These are phyloP conservation scores for Cheirogaleus medius DNA, from an alignment of 2,113 vertebrate species.

Conservation along the genomic window DNA sequence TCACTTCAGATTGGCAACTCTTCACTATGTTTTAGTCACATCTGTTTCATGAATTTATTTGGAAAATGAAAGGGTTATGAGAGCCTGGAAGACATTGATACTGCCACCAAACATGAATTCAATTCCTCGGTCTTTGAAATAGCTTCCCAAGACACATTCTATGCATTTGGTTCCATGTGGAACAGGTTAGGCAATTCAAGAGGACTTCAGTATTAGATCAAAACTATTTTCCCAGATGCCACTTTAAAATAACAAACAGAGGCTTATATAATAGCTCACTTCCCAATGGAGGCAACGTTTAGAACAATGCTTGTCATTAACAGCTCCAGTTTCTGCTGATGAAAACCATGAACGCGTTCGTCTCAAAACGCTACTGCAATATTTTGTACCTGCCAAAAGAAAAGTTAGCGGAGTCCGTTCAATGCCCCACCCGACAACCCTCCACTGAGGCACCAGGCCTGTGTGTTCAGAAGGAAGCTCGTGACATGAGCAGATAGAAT, in stretches of 20 bases:
- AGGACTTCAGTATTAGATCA: background rate
- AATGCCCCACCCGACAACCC: background rate
- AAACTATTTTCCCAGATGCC: slow-evolving; percentile 2
- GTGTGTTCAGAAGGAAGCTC: background rate
- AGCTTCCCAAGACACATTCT: background rate
- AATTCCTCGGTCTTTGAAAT: background rate
- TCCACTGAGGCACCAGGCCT: background rate
- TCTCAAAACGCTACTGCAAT: background rate
- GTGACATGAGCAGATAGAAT: background rate
- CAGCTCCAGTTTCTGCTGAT: background rate
- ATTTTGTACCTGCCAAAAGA: background rate
- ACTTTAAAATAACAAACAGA: slow-evolving; percentile 35
- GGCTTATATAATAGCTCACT: background rate
- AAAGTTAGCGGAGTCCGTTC: background rate
- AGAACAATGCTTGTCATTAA: slow-evolving; percentile 6
- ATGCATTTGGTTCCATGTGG: background rate
- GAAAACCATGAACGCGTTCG: background rate
- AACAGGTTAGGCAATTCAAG: background rate
- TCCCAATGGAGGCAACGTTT: background rate
- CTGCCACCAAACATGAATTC: slow-evolving; percentile 4
- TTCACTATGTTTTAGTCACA: background rate
- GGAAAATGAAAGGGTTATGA: slow-evolving; percentile 5
- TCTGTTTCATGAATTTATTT: slow-evolving; percentile 48
- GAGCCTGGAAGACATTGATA: background rate
- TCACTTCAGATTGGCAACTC: background rate